Base-by-base conservation (phyloP, 1,140 invertebrate genomes). In the Drosophila athabasca region DNA sequence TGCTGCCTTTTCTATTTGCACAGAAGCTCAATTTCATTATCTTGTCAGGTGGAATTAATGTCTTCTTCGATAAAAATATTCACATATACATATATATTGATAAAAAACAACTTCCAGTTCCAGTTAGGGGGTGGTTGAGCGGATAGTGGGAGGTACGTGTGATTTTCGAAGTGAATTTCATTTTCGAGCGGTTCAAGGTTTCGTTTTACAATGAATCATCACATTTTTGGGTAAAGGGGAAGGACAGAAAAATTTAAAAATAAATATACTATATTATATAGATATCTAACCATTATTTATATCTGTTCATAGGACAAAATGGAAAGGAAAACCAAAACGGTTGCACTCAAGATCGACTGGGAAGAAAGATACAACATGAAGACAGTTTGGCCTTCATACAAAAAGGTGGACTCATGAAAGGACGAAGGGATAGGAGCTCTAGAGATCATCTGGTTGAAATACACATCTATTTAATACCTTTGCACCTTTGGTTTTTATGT, bases 41-140 rank as follows among this genome's bases (percentile, higher is more conserved):
- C 82, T 78, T 87, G 83, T 78, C 82, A 79, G 74, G 78, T 71
- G 78, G 74, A 55, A 26, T 82, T 64, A 82, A 53, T 71, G 70
- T 72, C 45, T 71, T 62, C 49, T 49, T 51, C 48, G 79, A 88
- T 85, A 84, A 87, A 87, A 54, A 76, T 19, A 19, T 19, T 19
- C 19, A 29, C 15, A 31, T 11, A 39, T 1, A 13, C 11, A 35
- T 11, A 5, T 4, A 24, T 29, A 43, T 66, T 72, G 82, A 85
- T 87, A 85, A 85, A 69, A 13, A 15, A 49, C 17, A 19, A 19
- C 1, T 19, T 0, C 17, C 17, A 68, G 29, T 52, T 61, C 48
- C 49, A 51, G 26, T 60, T 3, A 44, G 54, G 19, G 49, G 68
- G 13, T 26, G 24, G 62, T 19, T 58, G 8, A 41, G 9, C 41